Base-by-base conservation (phyloP, 2,113 vertebrate genomes). In the Scalopus aquaticus region DNA sequence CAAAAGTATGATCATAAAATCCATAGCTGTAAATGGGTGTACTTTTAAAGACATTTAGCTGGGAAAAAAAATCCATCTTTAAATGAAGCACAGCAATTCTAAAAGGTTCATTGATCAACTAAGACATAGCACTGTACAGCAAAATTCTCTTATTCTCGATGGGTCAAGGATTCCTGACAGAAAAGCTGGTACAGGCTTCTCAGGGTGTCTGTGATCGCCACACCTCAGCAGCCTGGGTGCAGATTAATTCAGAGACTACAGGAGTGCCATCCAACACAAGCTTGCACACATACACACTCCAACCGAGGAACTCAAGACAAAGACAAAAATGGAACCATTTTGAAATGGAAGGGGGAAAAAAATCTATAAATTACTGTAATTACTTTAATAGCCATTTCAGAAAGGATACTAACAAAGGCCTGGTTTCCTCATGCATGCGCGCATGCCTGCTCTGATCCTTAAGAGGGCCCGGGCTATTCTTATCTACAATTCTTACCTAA, bases 311-410 rank as follows among this genome's bases (percentile, higher is more conserved):
- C 97, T 72, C 86, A 95, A 96, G 95, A 96, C 81, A 97, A 97
- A 85, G 56, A 89, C 9, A 35, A 80, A 95, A 98, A 90, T 58
- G 65, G 96, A 98, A 86, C 65, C 17, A 72, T 95, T 96, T 92
- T 90, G 58, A 96, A 96, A 97, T 77, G 65, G 83, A 96, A 95
- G 39, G 58, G 32, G 64, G 42, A 84, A 95, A 96, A 69, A 87
- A 95, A 90, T 90, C 2, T 8, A 94, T 95, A 97, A 98, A 98
- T 98, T 76, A 94, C 84, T 88, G 1, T 95, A 96, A 97, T 95
- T 98, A 97, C 95, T 97, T 98, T 97, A 98, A 97, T 70, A 97
- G 93, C 89, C 56, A 26, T 62, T 94, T 96, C 92, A 97, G 86
- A 96, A 97, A 94, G 93, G 92, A 70, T 85, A 95, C 1, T 95